Conservation (phyloP, 2,888 invertebrate species). For the Dynastes grantii region DNA sequence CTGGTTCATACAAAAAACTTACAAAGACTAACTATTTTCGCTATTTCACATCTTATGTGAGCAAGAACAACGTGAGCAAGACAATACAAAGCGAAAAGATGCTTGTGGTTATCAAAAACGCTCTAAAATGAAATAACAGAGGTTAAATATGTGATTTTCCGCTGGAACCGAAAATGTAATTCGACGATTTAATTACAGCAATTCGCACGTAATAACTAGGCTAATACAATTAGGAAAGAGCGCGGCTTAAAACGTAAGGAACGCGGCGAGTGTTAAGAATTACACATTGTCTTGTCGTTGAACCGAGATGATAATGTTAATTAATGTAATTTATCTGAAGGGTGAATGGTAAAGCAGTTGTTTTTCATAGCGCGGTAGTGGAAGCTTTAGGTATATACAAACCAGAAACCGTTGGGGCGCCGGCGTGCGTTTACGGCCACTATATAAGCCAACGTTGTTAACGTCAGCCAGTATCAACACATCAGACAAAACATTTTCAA, state of each 20-base stretch:
- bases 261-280: slow-evolving; percentile 12
- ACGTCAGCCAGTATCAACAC: slow-evolving; percentile 56
- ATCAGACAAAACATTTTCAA: slow-evolving; percentile 55
- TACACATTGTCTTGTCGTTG: slow-evolving; percentile 32
- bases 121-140: no score
- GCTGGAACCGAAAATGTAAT: slow-evolving; percentile 10
- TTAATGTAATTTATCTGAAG: slow-evolving; percentile 47
- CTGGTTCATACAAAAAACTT: no score
- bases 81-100: no score
- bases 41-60: no score
- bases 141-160: not conserved
- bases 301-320: slow-evolving; percentile 40
- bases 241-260: slow-evolving; percentile 4
- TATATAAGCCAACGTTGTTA: slow-evolving; percentile 57
- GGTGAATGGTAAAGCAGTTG: slow-evolving; percentile 43
- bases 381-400: slow-evolving; percentile 9
- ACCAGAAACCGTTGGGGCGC: slow-evolving; percentile 51
- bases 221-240: slow-evolving; percentile 15
- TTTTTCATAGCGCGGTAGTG: slow-evolving; percentile 39
- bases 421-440: slow-evolving; percentile 55
- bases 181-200: slow-evolving; percentile 25
- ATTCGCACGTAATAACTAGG: slow-evolving; percentile 23
- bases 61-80: no score
- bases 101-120: no score
- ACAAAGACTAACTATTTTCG: no score